These are phyloP conservation scores for Eulemur rufifrons DNA, from an alignment of 2,113 vertebrate genomes.

Conservation along the genomic window DNA sequence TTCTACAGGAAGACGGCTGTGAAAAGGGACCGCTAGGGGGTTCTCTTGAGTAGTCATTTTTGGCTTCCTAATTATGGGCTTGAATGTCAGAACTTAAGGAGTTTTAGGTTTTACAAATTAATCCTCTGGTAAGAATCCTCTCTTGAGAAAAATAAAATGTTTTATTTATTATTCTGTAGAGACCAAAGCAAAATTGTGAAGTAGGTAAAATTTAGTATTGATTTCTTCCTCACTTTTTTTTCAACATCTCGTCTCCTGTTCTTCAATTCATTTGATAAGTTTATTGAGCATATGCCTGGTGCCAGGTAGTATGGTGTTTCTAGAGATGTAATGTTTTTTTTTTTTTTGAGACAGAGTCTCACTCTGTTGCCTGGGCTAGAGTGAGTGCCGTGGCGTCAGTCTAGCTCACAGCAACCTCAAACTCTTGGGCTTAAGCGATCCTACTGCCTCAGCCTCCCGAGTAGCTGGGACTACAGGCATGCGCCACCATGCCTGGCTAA, in stretches of 20 bases:
- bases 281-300: not conserved
- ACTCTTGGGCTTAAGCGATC: too few species aligned
- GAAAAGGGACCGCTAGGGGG: not conserved
- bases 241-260: not conserved
- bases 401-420: too few species aligned
- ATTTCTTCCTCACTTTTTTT: not conserved
- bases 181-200: not conserved
- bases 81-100: not conserved
- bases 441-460: too few species aligned
- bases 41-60: not conserved
- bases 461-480: too few species aligned
- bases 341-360: too few species aligned
- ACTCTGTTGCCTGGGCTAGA: too few species aligned
- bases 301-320: not conserved
- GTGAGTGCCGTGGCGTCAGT: too few species aligned
- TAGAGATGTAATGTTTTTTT: not conserved
- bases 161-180: slow-evolving; percentile 3
- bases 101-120: slow-evolving; percentile 23
- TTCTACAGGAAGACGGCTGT: not conserved
- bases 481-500: too few species aligned
- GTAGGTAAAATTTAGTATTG: not conserved
- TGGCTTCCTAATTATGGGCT: not conserved
- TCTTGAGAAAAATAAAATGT: not conserved
- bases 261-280: not conserved
- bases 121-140: not conserved